A percentile compares a stretch with the other conserved stretches of the same genome.
phyloP scores from a whole-genome alignment of 1,140 invertebrate species.

The Melanaphis sacchari region DNA sequence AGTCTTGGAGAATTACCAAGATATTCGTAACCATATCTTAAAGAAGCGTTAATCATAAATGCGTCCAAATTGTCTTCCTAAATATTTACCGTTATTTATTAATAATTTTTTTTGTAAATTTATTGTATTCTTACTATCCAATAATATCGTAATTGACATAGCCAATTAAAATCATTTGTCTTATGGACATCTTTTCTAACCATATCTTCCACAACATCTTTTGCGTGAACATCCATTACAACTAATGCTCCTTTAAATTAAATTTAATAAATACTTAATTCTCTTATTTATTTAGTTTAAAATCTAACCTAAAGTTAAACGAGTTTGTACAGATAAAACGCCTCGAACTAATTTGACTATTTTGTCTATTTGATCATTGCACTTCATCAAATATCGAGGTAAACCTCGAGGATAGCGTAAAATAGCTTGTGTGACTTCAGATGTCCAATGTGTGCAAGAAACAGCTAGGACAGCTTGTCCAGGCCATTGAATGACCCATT shows the following conservation, averaged over 20 bases:
- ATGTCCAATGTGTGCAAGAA: conserved; percentile 88
- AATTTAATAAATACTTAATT: not conserved
- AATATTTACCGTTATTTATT: conserved; percentile 4
- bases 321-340: conserved; percentile 84
- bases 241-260: conserved; percentile 77
- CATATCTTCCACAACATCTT: conserved; percentile 82
- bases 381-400: conserved; percentile 68
- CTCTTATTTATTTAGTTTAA: not conserved
- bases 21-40: conserved; percentile 94
- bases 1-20: conserved; percentile 86
- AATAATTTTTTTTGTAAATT: not conserved
- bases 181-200: conserved; percentile 73
- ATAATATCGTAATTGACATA: conserved; percentile 91
- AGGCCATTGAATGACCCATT: conserved; percentile 90
- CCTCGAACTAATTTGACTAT: conserved; percentile 88
- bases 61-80: conserved; percentile 76
- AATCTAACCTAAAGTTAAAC: conserved; percentile 82
- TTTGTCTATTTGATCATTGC: conserved; percentile 78
- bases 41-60: conserved; percentile 90
- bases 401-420: conserved; percentile 67
- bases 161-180: conserved; percentile 89
- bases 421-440: conserved; percentile 80
- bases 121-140: conserved; percentile 76
- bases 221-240: conserved; percentile 90
- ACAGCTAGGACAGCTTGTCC: conserved; percentile 89